A percentile compares a stretch with the other conserved stretches of the same genome.
Conservation (phyloP, 2,113 vertebrate genomes). For the Plectropomus leopardus region DNA sequence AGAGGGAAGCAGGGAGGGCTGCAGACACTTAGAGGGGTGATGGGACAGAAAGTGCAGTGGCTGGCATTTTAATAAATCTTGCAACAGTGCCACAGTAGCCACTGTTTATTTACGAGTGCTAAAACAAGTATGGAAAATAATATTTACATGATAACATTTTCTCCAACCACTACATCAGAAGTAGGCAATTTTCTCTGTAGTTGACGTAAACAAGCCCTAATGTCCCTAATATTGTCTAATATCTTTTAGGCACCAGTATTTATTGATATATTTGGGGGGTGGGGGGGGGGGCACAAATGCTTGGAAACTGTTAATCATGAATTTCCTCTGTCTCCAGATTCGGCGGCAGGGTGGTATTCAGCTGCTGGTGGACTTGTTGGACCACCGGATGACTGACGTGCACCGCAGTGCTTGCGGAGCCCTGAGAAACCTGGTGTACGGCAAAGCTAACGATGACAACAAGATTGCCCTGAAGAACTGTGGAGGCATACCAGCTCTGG, state of each 20-base stretch:
- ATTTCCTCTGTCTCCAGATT: constrained; percentile 85
- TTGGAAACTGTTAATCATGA: not conserved
- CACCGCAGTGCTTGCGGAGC: constrained; percentile 98
- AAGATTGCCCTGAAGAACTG: constrained; percentile 99
- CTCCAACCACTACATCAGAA: not conserved
- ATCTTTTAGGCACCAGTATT: not conserved
- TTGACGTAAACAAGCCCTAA: not conserved
- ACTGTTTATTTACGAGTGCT: constrained; percentile 8
- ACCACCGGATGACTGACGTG: constrained; percentile 97
- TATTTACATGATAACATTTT: not conserved
- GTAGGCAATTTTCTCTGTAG: not conserved
- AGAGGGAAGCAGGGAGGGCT: constrained; percentile 13
- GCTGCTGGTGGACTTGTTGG: constrained; percentile 95
- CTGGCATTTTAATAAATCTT: constrained; percentile 43
- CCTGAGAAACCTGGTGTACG: constrained; percentile 96
- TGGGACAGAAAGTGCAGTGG: constrained; percentile 20
- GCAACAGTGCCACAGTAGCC: constrained; percentile 1
- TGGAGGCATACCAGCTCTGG: constrained; percentile 95
- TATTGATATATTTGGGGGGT: no score
- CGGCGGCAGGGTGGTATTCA: constrained; percentile 97
- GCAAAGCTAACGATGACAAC: constrained; percentile 98
- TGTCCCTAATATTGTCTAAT: not conserved
- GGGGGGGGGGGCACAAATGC: not conserved
- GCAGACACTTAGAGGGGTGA: constrained; percentile 9
- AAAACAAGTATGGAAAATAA: not conserved